A percentile compares a stretch with the other conserved stretches of the same genome.
These are phyloP conservation scores for Chaetodon trifasciatus DNA, from an alignment of 2,797 vertebrate genomes.

Conservation along the genomic window DNA sequence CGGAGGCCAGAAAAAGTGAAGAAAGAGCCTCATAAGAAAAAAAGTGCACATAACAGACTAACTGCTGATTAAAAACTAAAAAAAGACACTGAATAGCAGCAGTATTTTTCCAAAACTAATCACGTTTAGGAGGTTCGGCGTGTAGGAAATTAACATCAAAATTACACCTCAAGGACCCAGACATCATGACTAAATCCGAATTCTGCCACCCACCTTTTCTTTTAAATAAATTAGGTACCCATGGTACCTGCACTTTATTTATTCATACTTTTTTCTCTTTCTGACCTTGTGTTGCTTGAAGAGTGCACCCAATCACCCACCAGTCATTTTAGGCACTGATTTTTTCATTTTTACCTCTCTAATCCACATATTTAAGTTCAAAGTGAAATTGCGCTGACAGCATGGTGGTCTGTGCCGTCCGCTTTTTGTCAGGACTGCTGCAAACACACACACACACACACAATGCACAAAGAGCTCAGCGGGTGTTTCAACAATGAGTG, in stretches of 20 bases:
- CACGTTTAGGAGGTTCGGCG: conserved; percentile 30
- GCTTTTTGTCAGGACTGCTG: neutral
- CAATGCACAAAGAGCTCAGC: conserved; percentile 13
- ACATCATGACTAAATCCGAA: conserved; percentile 49
- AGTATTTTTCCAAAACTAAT: conserved; percentile 44
- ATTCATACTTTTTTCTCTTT: conserved; percentile 45
- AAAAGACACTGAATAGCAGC: conserved; percentile 1
- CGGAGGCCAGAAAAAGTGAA: conserved; percentile 29
- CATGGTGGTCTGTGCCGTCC: neutral
- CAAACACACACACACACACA: neutral
- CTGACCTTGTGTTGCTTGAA: conserved; percentile 53
- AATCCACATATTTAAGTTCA: conserved; percentile 28
- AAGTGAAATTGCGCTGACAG: neutral
- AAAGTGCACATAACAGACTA: conserved; percentile 12
- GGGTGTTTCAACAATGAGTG: conserved; percentile 29
- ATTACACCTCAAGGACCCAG: conserved; percentile 54
- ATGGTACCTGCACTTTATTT: conserved; percentile 56
- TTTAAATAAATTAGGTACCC: conserved; percentile 69
- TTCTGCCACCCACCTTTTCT: conserved; percentile 49
- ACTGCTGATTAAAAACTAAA: conserved; percentile 42
- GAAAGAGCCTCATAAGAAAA: conserved; percentile 28
- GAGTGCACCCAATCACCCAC: conserved; percentile 6
- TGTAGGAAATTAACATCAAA: conserved; percentile 60
- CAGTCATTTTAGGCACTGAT: neutral
- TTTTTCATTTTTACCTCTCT: conserved; percentile 19